Evolutionary conservation across 2,797 vertebrate genomes (phyloP).

Genomic region (Galaxias olidus): DNA sequence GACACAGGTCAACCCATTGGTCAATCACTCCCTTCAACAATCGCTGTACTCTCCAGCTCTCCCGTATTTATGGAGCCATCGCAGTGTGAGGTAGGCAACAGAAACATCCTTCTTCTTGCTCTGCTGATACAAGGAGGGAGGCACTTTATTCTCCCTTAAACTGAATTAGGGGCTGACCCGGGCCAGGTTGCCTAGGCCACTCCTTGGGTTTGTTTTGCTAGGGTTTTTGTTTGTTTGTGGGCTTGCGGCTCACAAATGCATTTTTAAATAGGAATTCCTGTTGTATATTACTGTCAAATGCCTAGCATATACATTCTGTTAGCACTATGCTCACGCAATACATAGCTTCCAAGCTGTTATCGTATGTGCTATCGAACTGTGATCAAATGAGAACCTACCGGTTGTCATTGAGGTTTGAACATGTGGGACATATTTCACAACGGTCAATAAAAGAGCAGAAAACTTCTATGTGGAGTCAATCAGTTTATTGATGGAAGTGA

Average conservation of each 20-base stretch:
- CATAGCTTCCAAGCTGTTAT: no score
- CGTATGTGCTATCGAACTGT: no score
- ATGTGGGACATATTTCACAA: no score
- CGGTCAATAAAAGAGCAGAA: no score
- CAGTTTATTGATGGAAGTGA: no score
- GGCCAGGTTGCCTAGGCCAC: conserved; percentile 53
- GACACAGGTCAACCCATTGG: not conserved
- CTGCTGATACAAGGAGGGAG: conserved; percentile 53
- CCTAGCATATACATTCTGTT: no score
- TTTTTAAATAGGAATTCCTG: no score
- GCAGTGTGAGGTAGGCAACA: conserved; percentile 62
- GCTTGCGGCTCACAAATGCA: not conserved
- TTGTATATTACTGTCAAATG: no score
- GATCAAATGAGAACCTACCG: no score
- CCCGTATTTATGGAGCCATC: conserved; percentile 69
- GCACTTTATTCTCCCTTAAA: conserved; percentile 65
- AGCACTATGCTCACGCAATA: no score
- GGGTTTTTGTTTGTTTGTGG: conserved; percentile 3
- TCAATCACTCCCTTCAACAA: conserved; percentile 36
- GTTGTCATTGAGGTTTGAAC: no score
- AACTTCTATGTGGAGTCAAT: no score
- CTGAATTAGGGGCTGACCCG: conserved; percentile 25
- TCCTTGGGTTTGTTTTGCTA: conserved; percentile 64
- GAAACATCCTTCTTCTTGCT: conserved; percentile 57
- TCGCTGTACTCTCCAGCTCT: conserved; percentile 56